Base-by-base conservation (phyloP, 2,888 invertebrate genomes). In the Biston stratarius region DNA sequence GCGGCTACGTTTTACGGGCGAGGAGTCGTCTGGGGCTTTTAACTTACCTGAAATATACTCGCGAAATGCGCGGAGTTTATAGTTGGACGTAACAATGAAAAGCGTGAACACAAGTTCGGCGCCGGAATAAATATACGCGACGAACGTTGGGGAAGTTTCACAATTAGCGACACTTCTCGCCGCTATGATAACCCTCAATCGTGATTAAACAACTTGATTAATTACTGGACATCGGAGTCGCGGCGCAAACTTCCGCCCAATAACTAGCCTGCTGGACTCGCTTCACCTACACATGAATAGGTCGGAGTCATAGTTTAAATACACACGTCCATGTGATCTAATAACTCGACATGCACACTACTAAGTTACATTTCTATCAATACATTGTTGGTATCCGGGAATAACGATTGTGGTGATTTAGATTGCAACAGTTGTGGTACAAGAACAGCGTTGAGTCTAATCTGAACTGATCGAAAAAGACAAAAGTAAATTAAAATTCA, bases 151-250 rank as follows among this genome's bases (percentile, higher is more conserved):
- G 60, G 78, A 89, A 88, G 82, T 89, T 90, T 82, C 76, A 83
- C 80, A 88, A 88, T 90, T 88, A 89, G 80, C 72, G 75, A 69
- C 75, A 79, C 77, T 76, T 67, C 59, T 62, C 42, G 52, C 38
- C 61, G 58, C 44, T 73, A 74, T 78, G 82, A 84, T 85, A 84
- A 81, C 78, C 76, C 81, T 83, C 81, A 81, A 87, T 85, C 72
- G 79, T 73, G 78, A 80, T 80, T 82, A 85, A 87, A 83, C 87
- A 86, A 88, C 81, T 88, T 85, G 80, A 85, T 87, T 88, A 86
- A 87, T 87, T 87, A 88, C 82, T 79, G 85, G 83, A 81, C 81
- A 84, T 78, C 74, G 67, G 65, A 72, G 73, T 63, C 61, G 71
- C 65, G 65, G 82, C 76, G 74, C 75, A 74, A 63, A 61, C 63